Conservation (phyloP, 2,888 invertebrate genomes). For the Eupithecia vulgata region DNA sequence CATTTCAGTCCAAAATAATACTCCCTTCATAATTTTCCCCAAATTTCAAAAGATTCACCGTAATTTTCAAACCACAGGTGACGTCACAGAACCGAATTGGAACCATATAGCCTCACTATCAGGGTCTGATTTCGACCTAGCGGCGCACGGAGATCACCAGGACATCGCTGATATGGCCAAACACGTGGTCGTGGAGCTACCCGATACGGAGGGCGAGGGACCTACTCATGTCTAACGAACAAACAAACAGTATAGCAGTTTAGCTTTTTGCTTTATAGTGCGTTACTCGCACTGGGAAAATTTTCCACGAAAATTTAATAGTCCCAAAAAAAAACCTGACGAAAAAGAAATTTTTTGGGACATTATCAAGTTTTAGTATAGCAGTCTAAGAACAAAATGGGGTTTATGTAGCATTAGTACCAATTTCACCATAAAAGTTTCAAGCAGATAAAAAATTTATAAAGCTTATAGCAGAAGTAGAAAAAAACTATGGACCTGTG, state of each 20-base stretch:
- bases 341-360: too few species aligned
- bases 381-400: too few species aligned
- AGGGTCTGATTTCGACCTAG: constrained; percentile 86
- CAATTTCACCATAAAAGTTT: neutral
- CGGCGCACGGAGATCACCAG: constrained; percentile 79
- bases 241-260: neutral
- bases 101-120: constrained; percentile 83
- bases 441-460: neutral
- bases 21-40: too few species aligned
- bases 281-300: too few species aligned
- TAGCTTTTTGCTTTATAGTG: too few species aligned
- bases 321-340: too few species aligned
- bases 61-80: constrained; percentile 50
- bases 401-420: neutral
- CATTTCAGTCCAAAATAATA: neutral
- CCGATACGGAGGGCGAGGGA: constrained; percentile 50
- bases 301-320: too few species aligned
- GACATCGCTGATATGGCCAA: constrained; percentile 60
- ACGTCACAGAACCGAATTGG: constrained; percentile 70
- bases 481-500: neutral
- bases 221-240: constrained; percentile 63
- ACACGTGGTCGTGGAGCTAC: constrained; percentile 57
- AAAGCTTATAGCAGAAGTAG: neutral
- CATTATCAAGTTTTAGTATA: too few species aligned
- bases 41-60: too few species aligned